phyloP scores from a whole-genome alignment of 2,888 invertebrate species.

The Dysmachus trigonus region DNA sequence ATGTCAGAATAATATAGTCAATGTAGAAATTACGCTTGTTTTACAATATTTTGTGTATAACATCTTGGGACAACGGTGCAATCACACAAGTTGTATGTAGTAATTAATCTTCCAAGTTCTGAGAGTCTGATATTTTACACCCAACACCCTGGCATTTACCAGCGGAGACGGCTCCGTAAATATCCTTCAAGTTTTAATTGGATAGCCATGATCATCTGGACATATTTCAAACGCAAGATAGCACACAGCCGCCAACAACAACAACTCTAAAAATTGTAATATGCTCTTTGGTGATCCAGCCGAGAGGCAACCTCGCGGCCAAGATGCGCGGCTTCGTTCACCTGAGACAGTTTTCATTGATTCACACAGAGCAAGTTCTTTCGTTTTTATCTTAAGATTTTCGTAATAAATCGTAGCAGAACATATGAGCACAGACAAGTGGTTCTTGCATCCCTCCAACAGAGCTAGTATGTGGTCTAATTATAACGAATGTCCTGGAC shows the following conservation, averaged over 20 bases:
- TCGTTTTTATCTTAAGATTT: slow-evolving; percentile 35
- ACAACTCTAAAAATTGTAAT: slow-evolving; percentile 9
- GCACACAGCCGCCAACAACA: slow-evolving; percentile 4
- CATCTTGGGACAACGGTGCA: neutral
- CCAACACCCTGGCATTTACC: slow-evolving; percentile 17
- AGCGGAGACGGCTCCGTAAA: slow-evolving; percentile 25
- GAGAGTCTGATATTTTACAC: slow-evolving; percentile 10
- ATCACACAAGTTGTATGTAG: neutral
- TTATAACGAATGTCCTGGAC: slow-evolving; percentile 47
- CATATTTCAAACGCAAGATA: slow-evolving; percentile 41
- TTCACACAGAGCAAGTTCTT: slow-evolving; percentile 24
- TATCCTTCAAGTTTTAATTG: slow-evolving; percentile 38
- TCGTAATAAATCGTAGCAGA: slow-evolving; percentile 47
- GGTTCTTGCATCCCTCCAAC: slow-evolving; percentile 37
- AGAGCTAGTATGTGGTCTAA: slow-evolving; percentile 45
- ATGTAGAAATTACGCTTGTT: neutral
- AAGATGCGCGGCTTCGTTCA: neutral
- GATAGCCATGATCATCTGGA: slow-evolving; percentile 40
- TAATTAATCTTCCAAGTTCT: neutral
- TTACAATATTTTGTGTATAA: neutral
- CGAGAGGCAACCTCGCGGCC: neutral
- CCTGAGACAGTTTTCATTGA: slow-evolving; percentile 37
- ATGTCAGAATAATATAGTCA: neutral
- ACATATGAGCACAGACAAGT: slow-evolving; percentile 33
- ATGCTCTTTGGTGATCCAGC: neutral